These are phyloP conservation scores for Bombus waltoni DNA, from an alignment of 1,140 invertebrate genomes.

Conservation along the genomic window DNA sequence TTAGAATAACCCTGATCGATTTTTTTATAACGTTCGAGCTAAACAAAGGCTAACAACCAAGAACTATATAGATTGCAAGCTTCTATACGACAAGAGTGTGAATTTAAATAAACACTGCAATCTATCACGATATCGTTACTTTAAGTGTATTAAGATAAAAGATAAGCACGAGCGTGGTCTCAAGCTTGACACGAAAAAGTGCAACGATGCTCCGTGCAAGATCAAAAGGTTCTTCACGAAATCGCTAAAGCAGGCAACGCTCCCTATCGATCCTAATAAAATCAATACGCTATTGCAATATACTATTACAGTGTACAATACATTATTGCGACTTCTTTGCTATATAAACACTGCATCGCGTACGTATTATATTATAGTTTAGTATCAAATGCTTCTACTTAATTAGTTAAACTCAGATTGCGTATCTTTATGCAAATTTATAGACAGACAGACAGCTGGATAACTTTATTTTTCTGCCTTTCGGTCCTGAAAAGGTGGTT, in stretches of 20 bases:
- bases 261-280: not conserved
- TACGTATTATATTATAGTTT: too few species aligned
- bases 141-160: not conserved
- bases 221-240: not conserved
- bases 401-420: too few species aligned
- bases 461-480: too few species aligned
- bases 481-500: too few species aligned
- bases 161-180: constrained; percentile 16
- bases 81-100: not conserved
- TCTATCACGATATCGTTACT: not conserved
- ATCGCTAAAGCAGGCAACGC: not conserved
- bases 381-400: too few species aligned
- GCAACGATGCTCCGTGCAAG: not conserved
- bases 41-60: not conserved
- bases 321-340: too few species aligned
- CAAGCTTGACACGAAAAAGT: not conserved
- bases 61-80: not conserved
- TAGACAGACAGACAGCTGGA: too few species aligned
- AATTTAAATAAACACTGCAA: not conserved
- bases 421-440: too few species aligned
- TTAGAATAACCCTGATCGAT: fast-evolving
- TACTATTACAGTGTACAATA: too few species aligned
- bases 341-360: too few species aligned
- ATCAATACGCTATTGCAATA: not conserved
- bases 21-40: too few species aligned